Evolutionary conservation across 2,888 invertebrate genomes (phyloP), one percentile per base, ranked within the genome.

Genomic region (Oscheius sp.): DNA sequence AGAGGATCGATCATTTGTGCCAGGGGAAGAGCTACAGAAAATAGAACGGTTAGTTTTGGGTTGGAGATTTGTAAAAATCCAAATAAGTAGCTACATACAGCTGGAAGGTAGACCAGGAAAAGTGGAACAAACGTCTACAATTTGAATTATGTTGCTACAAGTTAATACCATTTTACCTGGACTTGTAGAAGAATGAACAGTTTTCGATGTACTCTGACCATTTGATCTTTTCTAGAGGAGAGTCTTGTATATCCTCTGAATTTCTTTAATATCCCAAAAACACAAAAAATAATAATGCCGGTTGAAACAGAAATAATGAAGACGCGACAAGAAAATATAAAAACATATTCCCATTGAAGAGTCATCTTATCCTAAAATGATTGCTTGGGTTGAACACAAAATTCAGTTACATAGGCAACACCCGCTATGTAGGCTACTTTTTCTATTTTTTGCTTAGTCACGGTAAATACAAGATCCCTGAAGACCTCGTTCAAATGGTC

Each of bases 1-100:
- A 55, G 34, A 29, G 55, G 55, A 33, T 55, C 55, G 20, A 55
- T 34, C n/a, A 55, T 17, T 33, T 55, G 55, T 3, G 55, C 34
- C 15, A 55, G 17, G 1, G 34, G 34, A n/a, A 55, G 31, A 29
- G 55, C 34, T n/a, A 17, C 17, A 5, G 55, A 55, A 20, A 55
- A 55, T 1, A 55, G 10, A 17, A 23, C 34, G 1, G 55, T 55
- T 3, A 55, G 34, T 33, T 31, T 31, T 2, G 34, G 34, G 34
- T n/a, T 17, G 4, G 33, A 34, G 2, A 55, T 17, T 15, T 34
- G 55, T 17, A n/a, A n/a, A n/a, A n/a, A n/a, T n/a, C n/a, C n/a
- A n/a, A n/a, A n/a, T n/a, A n/a, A n/a, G 33, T 55, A 55, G 23
- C 33, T 20, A 33, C 55, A 55, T 12, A 55, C 34, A n/a, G 34